phyloP scores from a whole-genome alignment of 2,888 invertebrate genomes.

The Eremobia ochroleuca region DNA sequence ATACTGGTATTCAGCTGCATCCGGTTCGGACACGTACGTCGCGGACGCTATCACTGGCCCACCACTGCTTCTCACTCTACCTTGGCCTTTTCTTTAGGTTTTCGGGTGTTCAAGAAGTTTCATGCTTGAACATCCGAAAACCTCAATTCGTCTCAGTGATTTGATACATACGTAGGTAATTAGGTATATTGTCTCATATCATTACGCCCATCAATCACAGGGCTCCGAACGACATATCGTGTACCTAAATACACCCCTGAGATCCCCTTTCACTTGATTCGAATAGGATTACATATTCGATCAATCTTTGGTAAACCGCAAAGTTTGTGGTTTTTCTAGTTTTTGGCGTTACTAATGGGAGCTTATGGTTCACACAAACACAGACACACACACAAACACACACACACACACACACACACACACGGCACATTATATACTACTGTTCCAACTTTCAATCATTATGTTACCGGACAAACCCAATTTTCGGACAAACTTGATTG shows the following conservation, averaged over 20 bases:
- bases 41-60: not conserved
- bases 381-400: not conserved
- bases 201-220: slow-evolving; percentile 66
- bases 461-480: not conserved
- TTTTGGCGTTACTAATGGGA: not conserved
- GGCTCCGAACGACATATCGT: slow-evolving; percentile 41
- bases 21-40: not conserved
- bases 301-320: slow-evolving; percentile 60
- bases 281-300: slow-evolving; percentile 59
- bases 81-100: not conserved
- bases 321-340: slow-evolving; percentile 19
- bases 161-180: slow-evolving; percentile 39
- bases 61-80: not conserved
- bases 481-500: slow-evolving; percentile 19
- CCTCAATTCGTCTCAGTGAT: slow-evolving; percentile 31
- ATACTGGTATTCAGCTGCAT: too few relatives aligned
- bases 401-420: not conserved
- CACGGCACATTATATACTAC: too few relatives aligned
- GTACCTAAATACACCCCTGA: slow-evolving; percentile 67
- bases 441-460: slow-evolving; percentile 6
- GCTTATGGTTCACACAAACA: not conserved
- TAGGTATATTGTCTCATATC: slow-evolving; percentile 53
- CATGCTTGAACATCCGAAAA: not conserved
- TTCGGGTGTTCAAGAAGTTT: too few relatives aligned
- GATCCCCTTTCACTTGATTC: slow-evolving; percentile 61